Percentiles rank a stretch among this genome's conserved stretches.
phyloP scores from a whole-genome alignment of 2,113 vertebrate species.

The Burhinus oedicnemus region DNA sequence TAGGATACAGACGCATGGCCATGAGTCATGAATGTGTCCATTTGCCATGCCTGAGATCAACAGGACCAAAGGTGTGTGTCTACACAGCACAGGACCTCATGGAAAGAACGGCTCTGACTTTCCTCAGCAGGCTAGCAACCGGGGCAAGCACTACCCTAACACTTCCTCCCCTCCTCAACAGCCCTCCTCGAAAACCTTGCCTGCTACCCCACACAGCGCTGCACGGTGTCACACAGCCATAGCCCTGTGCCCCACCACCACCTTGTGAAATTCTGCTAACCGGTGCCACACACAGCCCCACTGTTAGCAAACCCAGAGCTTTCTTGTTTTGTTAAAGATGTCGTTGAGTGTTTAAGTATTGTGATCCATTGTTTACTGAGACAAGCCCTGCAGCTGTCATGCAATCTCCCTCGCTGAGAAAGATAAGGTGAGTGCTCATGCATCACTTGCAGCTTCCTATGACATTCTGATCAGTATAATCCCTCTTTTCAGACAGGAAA shows the following conservation, averaged over 20 bases:
- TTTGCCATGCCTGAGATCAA: background rate
- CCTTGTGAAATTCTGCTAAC: background rate
- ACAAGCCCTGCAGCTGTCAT: background rate
- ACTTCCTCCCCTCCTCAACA: background rate
- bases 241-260: background rate
- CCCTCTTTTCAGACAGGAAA: constrained; percentile 30
- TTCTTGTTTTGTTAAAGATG: background rate
- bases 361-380: background rate
- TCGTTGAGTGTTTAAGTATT: background rate
- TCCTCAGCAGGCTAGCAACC: background rate
- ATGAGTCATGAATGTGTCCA: fast-evolving
- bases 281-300: background rate
- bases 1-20: no score
- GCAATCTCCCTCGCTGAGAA: background rate
- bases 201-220: background rate
- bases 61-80: background rate
- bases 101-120: background rate
- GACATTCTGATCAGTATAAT: constrained; percentile 32
- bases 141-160: background rate
- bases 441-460: constrained; percentile 44
- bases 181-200: background rate
- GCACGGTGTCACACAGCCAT: fast-evolving
- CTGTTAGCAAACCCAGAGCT: background rate
- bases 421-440: constrained; percentile 42
- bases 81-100: background rate